Percentiles rank a stretch among this genome's conserved stretches.
Conservation (phyloP, 2,113 vertebrate genomes). For the Neotragus moschatus region DNA sequence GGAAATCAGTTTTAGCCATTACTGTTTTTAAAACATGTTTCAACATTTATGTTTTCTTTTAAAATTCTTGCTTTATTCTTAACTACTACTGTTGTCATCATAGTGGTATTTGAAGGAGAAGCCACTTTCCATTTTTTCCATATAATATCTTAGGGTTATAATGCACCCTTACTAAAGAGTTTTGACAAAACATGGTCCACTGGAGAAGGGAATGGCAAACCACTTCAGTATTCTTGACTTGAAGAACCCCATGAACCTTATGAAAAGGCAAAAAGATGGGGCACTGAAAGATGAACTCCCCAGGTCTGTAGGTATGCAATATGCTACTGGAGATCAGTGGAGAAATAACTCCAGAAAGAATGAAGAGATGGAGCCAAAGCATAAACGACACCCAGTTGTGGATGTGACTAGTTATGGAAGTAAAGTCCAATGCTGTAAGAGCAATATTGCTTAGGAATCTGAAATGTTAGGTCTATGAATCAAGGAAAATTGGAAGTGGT, state of each 20-base stretch:
- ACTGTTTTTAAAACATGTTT: background rate
- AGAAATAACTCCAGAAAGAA: background rate
- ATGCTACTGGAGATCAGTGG: background rate
- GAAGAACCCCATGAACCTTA: background rate
- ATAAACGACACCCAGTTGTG: background rate
- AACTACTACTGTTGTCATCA: background rate
- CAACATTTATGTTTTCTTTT: background rate
- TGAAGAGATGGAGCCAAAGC: background rate
- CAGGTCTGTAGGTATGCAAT: background rate
- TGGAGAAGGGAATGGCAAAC: background rate
- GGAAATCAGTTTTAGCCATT: background rate
- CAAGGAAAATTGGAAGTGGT: background rate
- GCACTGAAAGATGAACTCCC: background rate
- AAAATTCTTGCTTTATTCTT: slow-evolving; percentile 5
- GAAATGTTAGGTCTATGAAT: background rate
- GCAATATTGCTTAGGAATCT: background rate
- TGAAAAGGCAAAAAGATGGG: background rate
- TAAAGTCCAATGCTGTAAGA: background rate
- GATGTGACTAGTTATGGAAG: background rate
- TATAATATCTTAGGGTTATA: background rate
- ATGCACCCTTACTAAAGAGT: background rate
- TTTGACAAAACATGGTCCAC: background rate
- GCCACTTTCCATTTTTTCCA: background rate
- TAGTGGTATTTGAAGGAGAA: background rate
- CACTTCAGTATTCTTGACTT: background rate